Evolutionary conservation across 2,888 invertebrate species (phyloP).

Genomic region (Orchestes rusci): DNA sequence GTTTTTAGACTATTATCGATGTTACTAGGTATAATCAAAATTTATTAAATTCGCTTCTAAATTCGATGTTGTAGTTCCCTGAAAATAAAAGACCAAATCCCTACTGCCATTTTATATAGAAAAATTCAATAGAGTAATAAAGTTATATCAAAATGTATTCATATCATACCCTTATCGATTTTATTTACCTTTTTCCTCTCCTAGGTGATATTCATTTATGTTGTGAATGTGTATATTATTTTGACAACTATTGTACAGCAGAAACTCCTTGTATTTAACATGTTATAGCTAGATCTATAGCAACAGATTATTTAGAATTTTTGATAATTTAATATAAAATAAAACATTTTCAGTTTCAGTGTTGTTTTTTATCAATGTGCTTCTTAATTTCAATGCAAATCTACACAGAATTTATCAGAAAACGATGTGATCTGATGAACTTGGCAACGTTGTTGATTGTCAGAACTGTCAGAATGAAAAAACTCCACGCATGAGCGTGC

Average conservation of each 20-base stretch:
- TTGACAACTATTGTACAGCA: constrained; percentile 42
- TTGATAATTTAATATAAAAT: constrained; percentile 36
- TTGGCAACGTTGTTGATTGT: too few relatives aligned
- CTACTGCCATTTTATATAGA: constrained; percentile 25
- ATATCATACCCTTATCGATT: constrained; percentile 17
- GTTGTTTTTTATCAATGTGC: too few relatives aligned
- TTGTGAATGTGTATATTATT: constrained; percentile 33
- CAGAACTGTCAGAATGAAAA: too few relatives aligned
- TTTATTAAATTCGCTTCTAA: constrained; percentile 13
- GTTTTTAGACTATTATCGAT: constrained; percentile 19
- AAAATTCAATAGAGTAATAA: constrained; percentile 12
- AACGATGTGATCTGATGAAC: too few relatives aligned
- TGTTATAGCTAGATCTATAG: constrained; percentile 43
- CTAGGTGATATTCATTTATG: constrained; percentile 12
- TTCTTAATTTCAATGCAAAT: too few relatives aligned
- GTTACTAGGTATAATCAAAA: constrained; percentile 22
- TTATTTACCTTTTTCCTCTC: constrained; percentile 12
- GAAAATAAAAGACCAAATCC: constrained; percentile 22
- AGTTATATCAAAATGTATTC: constrained; percentile 22
- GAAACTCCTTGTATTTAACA: constrained; percentile 39
- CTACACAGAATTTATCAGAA: too few relatives aligned
- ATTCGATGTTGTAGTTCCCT: constrained; percentile 13
- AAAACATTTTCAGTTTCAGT: constrained; percentile 41
- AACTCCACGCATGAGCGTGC: too few relatives aligned
- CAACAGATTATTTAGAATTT: constrained; percentile 40